Evolutionary conservation across 2,113 vertebrate species (phyloP), one percentile per base, ranked within the genome.

Genomic region (Peucedramus taeniatus): DNA sequence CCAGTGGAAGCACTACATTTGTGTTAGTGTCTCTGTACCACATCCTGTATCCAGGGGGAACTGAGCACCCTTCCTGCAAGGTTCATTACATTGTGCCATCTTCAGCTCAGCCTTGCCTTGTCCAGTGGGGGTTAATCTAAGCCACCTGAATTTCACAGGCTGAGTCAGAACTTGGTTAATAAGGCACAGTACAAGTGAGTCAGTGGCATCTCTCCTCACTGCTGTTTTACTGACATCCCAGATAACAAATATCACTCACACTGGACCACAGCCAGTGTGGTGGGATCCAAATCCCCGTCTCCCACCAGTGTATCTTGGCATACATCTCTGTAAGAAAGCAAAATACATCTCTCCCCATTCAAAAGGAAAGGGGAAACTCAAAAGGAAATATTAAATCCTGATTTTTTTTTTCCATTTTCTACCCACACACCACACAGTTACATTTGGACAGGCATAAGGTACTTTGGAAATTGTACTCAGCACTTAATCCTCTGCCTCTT

Each of bases 141-240:
- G 75, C 22, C 10, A 23, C 28, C 23, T 4, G 5, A 57, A 54
- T 72, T 74, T 90, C 5, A 1, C 85, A 59, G 66, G 59, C 84
- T 92, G 91, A 95, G 42, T 94, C 94, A 95, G 74, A 93, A 26
- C 57, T 49, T 42, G 21, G 63, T 87, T 80, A 87, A 69, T 80
- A 70, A 94, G 37, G 74, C 74, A 37, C 87, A 86, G 75, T 13
- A 68, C 50, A 42, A 90, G 35, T 91, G 93, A 97, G 70, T 95
- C 91, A 95, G 88, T 33, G 7, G 84, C 87, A 87, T 80, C 75
- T 83, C 82, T 86, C 44, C 15, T 63, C 79, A 10, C 60, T 94
- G 85, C 66, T 78, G 9, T 66, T 87, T 83, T 24, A 37, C 65
- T 71, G 71, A 81, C 79, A 74, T 31, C 92, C 61, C 86, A 39